Evolutionary conservation across 2,113 vertebrate genomes (phyloP).

Genomic region (Saiga tatarica): DNA sequence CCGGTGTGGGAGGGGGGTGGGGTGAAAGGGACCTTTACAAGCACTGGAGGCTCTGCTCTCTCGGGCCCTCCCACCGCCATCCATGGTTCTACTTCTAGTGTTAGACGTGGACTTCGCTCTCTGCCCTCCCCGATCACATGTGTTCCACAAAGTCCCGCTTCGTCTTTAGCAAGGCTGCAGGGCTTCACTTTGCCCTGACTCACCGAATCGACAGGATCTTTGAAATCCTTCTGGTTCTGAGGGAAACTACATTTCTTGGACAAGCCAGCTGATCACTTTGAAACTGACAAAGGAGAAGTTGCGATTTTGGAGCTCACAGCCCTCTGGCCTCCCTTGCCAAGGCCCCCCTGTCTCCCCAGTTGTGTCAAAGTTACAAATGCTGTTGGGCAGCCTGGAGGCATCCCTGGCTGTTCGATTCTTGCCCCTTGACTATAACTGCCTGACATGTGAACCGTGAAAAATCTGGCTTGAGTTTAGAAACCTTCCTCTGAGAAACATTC

Average conservation of each 20-base stretch:
- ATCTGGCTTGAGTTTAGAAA: conserved; percentile 35
- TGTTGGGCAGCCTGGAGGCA: background rate
- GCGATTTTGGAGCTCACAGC: background rate
- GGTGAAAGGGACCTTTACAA: background rate
- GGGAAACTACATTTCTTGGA: background rate
- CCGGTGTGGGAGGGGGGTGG: too few relatives aligned
- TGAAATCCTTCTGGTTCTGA: background rate
- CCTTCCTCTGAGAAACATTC: background rate
- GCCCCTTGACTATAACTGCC: background rate
- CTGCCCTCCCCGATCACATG: rapidly evolving
- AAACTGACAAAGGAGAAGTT: background rate
- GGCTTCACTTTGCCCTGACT: background rate
- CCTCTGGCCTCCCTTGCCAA: background rate
- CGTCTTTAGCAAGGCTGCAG: background rate
- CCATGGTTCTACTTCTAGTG: background rate
- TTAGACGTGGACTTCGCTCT: background rate
- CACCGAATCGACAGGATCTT: background rate
- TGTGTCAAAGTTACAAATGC: background rate
- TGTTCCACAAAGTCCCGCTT: background rate
- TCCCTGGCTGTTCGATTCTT: background rate
- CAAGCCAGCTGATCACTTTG: background rate
- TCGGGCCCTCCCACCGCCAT: background rate
- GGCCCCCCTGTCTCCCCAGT: too few relatives aligned
- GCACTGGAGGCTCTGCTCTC: background rate
- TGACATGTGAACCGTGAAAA: background rate